Evolutionary conservation across 2,797 vertebrate genomes (phyloP).

Genomic region (Pristis pectinata): DNA sequence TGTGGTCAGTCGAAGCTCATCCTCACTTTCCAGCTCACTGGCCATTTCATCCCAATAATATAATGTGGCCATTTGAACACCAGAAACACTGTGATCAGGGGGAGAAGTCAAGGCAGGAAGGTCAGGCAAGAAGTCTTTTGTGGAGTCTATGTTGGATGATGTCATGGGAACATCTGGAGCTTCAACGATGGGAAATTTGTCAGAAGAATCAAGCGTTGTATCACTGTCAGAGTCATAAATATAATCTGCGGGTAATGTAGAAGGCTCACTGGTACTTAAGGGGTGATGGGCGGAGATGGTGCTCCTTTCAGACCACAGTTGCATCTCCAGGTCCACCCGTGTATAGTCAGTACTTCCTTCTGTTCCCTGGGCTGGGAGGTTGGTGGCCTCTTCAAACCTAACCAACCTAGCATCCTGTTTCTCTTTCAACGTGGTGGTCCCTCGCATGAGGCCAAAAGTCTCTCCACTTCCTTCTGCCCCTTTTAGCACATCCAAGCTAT

Average conservation of each 20-base stretch:
- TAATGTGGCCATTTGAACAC: background rate
- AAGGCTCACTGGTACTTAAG: constrained; percentile 44
- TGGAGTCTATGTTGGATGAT: constrained; percentile 58
- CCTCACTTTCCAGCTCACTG: constrained; percentile 60
- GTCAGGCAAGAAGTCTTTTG: constrained; percentile 68
- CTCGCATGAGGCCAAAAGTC: constrained; percentile 49
- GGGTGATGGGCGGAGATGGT: constrained; percentile 44
- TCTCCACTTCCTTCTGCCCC: constrained; percentile 49
- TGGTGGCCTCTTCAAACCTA: background rate
- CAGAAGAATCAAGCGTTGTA: constrained; percentile 59
- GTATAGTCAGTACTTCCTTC: constrained; percentile 54
- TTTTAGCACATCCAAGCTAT: constrained; percentile 44
- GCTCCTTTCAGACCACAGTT: constrained; percentile 42
- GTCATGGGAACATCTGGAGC: constrained; percentile 51
- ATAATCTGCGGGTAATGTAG: constrained; percentile 49
- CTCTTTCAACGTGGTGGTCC: background rate
- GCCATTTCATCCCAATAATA: constrained; percentile 45
- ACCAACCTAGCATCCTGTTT: background rate
- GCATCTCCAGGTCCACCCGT: constrained; percentile 54
- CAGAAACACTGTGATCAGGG: background rate
- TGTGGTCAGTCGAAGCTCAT: constrained; percentile 52
- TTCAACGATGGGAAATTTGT: constrained; percentile 42
- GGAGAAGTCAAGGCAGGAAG: background rate
- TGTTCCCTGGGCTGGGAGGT: constrained; percentile 54
- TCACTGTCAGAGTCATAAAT: constrained; percentile 77